A percentile compares a stretch with the other conserved stretches of the same genome.
These are phyloP conservation scores for Tyrannus savana DNA, from an alignment of 2,113 vertebrate species.

Conservation along the genomic window DNA sequence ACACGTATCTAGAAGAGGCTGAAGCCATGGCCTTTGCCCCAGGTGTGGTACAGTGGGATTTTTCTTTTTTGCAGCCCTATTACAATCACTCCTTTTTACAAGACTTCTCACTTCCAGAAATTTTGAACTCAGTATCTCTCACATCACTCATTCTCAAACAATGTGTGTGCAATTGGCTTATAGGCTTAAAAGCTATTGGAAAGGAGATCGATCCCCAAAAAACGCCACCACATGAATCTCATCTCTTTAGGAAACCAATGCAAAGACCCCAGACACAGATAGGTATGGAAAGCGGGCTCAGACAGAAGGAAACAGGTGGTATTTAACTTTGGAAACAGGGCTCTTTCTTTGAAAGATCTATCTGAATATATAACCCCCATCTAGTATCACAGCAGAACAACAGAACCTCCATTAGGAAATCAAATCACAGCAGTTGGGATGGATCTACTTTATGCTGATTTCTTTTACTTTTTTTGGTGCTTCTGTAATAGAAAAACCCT, in stretches of 20 bases:
- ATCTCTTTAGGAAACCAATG: background rate
- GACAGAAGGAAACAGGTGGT: background rate
- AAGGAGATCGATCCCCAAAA: background rate
- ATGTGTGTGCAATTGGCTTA: background rate
- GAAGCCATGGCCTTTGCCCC: background rate
- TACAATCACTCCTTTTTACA: background rate
- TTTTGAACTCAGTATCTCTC: background rate
- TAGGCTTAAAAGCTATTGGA: background rate
- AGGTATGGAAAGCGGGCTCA: background rate
- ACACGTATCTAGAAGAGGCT: background rate
- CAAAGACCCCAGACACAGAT: background rate
- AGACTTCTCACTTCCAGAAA: background rate
- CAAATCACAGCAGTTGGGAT: background rate
- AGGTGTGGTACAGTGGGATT: background rate
- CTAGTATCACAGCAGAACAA: background rate
- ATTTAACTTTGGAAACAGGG: background rate
- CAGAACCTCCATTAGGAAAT: background rate
- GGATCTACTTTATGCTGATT: background rate
- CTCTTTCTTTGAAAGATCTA: background rate
- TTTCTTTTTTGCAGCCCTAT: background rate
- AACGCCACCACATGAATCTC: background rate
- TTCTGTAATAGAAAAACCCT: background rate
- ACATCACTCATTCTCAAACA: background rate
- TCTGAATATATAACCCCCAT: background rate
- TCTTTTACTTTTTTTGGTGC: background rate